Base-by-base conservation (phyloP, 2,797 vertebrate species). In the Anguilla anguilla region DNA sequence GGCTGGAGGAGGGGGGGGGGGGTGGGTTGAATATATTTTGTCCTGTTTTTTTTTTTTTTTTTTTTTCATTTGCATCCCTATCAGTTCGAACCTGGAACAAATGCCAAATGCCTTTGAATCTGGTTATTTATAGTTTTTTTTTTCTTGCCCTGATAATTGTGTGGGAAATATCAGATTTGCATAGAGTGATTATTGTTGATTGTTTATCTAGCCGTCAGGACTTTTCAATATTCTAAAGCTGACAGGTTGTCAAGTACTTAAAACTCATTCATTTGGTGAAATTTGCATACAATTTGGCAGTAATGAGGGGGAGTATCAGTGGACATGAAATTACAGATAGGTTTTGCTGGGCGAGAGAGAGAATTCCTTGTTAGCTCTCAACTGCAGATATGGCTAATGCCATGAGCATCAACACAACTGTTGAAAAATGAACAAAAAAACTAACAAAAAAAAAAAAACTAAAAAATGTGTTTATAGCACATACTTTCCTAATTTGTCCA, bases 241-340 rank as follows among this genome's bases (percentile, higher is more conserved):
- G 98, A 98, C 98, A 98, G 98, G 97, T 98, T 98, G 97, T 99
- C 97, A 99, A 98, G 97, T 98, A 96, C 97, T 98, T 98, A 98
- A 98, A 98, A 98, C 98, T 98, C 97, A 98, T 98, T 98, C 98
- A 98, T 98, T 99, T 98, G 97, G 96, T 96, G 95, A 97, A 97
- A 99, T 99, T 99, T 99, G 98, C 98, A 99, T 99, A 97, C 97
- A 97, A 98, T 99, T 98, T 98, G 97, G 95, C 96, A 96, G 96
- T 98, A 98, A 98, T 98, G 97, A 98, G 97, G 96, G 96, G 96
- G 96, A 96, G 82, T 95, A 97, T 97, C 97, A 97, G 96, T 97
- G 97, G 97, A 97, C 97, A 96, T 95, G 92, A 96, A 97, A 98
- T 98, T 95, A 97, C 97, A 95, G 93, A 7, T 17, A 46, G 39